Evolutionary conservation across 2,113 vertebrate genomes (phyloP), one percentile per base, ranked within the genome.

Genomic region (Bettongia penicillata): DNA sequence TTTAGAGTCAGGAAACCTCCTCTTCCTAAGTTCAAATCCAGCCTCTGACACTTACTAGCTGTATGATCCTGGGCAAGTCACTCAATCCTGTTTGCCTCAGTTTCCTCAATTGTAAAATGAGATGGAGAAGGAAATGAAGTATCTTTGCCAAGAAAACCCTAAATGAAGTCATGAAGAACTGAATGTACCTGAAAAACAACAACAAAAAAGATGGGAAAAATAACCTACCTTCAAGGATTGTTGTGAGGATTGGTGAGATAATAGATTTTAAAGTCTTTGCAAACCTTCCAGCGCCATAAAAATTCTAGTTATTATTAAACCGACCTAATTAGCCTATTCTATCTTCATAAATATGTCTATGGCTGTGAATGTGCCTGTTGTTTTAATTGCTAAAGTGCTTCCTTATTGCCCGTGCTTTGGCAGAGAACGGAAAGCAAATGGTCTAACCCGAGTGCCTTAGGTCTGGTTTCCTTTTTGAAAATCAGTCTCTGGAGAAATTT

Each of bases 381-480:
- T 43, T 84, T 68, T 89, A 92, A 94, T 3, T 43, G 55, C 91
- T 94, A 0, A 0, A 93, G 89, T 51, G 43, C 22, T 96, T 95
- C 91, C 89, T 97, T 97, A 94, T 93, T 97, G 92, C 49, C 49
- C 0, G 1, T 31, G 8, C 96, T 96, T 84, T 97, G 91, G 89
- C 26, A 93, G 93, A 95, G 95, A 96, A 98, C 61, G 96, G 97
- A 97, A 84, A 68, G 52, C 53, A 94, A 91, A 94, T 91, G 10
- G 89, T 95, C 57, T 94, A 91, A 90, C 93, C 92, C 91, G 53
- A 93, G 91, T 94, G 94, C 93, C 96, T 95, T 96, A 92, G 97
- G 96, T 95, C 97, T 94, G 91, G 95, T 90, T 96, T 94, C 89
- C 61, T 96, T 51, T 93, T 94, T 96, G 96, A 97, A 98, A 98